These are phyloP conservation scores for Gallinago media DNA, from an alignment of 2,113 vertebrate species.

Conservation along the genomic window DNA sequence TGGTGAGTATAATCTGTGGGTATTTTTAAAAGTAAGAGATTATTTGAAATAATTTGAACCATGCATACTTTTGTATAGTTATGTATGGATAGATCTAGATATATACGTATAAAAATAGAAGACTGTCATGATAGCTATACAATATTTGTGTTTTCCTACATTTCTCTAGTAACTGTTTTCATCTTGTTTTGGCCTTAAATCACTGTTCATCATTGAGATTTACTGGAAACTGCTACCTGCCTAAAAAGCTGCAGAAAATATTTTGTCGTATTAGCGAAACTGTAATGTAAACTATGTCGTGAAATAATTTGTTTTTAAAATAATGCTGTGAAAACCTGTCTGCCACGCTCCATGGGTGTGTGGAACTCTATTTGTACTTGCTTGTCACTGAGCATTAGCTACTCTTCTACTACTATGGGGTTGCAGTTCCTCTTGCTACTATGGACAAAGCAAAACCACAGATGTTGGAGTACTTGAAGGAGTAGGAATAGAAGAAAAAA, in stretches of 20 bases:
- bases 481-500: neutral
- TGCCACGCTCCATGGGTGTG: rapidly evolving
- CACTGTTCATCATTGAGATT: neutral
- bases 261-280: neutral
- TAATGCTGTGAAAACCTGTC: neutral
- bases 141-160: neutral
- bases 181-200: neutral
- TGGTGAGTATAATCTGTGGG: conserved; percentile 76
- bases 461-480: neutral
- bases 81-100: neutral
- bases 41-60: neutral
- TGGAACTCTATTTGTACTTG: neutral
- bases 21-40: neutral
- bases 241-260: neutral
- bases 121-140: neutral
- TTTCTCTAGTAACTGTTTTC: neutral
- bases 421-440: neutral
- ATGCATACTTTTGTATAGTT: neutral
- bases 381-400: neutral
- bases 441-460: neutral
- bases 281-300: neutral
- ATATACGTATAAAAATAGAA: neutral
- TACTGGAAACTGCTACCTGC: neutral
- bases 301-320: neutral
- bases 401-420: neutral